Base-by-base conservation (phyloP, 64 coral and sea anemone genomes). In the Stichodactyla mertensii region DNA sequence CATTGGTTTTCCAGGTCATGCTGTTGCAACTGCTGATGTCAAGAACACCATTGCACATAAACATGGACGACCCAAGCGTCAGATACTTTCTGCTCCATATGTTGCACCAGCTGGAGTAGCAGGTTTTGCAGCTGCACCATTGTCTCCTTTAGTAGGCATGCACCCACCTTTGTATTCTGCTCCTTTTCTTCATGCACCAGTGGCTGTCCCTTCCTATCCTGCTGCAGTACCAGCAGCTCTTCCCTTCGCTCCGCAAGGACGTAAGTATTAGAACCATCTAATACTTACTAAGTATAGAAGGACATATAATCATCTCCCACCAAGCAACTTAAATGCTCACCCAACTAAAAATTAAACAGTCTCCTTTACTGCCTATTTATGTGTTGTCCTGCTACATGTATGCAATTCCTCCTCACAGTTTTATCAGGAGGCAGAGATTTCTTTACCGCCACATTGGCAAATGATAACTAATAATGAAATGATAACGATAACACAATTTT, bases 1-100 rank as follows among this genome's bases (percentile, higher is more conserved):
- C 61, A 92, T 99, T 28, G 97, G 97, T 4, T 99, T 86, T 55
- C 97, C 97, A 6, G 97, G 97, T 9, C 97, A 99, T 89, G 97
- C 97, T 1, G 57, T 95, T n/a, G 93, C 97, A 84, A 99, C 93
- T 52, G 82, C 91, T 83, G 97, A 99, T 78, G 93, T 99, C 12
- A 95, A 94, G 84, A 99, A 92, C 16, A 97, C 71, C 6, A 97
- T 97, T 58, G 94, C 91, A 9, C 88, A 92, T 55, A 97, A 97
- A 56, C 83, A 60, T 55, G 83, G 86, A 84, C 89, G 83, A 55
- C 57, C 83, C 64, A 92, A 92, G 85, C 71, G 90, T 23, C 90
- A 92, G 52, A 18, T 92, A 11, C 14, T 85, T 18, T 19, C 54
- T 9, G 83, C 83, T 3, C 60, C 60, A 28, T 64, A 58, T 55